A percentile compares a stretch with the other conserved stretches of the same genome.
These are phyloP conservation scores for Pseudochirops corinnae DNA, from an alignment of 2,797 vertebrate species.

Conservation along the genomic window DNA sequence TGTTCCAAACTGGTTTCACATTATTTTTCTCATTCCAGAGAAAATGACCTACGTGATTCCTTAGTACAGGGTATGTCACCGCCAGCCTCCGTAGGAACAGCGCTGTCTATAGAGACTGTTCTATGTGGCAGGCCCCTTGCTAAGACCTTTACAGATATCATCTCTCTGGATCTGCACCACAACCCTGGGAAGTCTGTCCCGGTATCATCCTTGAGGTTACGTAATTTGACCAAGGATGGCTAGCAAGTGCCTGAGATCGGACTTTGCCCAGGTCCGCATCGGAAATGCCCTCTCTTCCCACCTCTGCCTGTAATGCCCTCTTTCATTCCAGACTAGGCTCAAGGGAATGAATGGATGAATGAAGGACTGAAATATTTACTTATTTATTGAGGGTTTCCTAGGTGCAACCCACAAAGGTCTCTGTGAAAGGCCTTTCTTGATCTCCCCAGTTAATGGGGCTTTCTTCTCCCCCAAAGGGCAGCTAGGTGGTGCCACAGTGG, in stretches of 20 bases:
- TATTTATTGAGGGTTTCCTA: background rate
- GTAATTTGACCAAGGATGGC: background rate
- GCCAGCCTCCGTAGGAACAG: background rate
- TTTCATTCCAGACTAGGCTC: background rate
- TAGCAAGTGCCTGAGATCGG: background rate
- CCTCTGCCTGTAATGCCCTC: background rate
- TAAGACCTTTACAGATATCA: background rate
- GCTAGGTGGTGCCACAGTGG: background rate
- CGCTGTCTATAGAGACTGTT: background rate
- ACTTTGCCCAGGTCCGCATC: background rate
- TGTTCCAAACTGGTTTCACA: background rate
- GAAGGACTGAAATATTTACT: too few relatives aligned
- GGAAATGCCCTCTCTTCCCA: background rate
- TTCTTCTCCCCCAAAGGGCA: background rate
- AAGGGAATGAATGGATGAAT: background rate
- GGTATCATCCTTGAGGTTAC: background rate
- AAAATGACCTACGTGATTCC: background rate
- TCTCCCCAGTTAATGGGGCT: background rate
- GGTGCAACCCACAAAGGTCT: background rate
- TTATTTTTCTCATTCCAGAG: background rate
- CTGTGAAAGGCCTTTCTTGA: background rate
- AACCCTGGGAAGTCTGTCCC: background rate
- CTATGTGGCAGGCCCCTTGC: background rate
- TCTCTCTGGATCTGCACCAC: background rate
- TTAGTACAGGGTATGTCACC: background rate